Evolutionary conservation across 2,888 invertebrate species (phyloP).

Genomic region (Caenorhabditis uteleia): DNA sequence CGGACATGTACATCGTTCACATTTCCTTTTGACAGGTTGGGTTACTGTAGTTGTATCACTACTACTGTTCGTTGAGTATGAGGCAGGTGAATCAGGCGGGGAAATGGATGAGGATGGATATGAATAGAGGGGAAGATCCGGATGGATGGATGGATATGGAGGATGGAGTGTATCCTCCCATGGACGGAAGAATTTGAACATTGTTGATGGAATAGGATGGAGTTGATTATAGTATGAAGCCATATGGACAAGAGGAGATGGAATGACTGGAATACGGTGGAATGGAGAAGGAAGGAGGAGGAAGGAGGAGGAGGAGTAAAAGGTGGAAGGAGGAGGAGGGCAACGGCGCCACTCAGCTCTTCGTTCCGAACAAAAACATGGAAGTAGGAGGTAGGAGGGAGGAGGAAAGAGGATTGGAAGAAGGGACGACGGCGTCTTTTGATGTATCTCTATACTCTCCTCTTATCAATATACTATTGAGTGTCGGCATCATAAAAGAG

Average conservation of each 20-base stretch:
- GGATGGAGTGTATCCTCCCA: conserved; percentile 15
- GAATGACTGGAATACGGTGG: background rate
- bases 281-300: background rate
- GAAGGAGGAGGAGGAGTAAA: background rate
- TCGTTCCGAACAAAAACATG: background rate
- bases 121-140: too few species aligned
- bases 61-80: conserved; percentile 6
- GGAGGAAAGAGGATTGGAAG: conserved; percentile 13
- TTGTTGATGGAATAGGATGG: too few species aligned
- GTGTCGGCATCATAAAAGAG: conserved; percentile 35
- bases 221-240: background rate
- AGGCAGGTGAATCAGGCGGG: conserved; percentile 13
- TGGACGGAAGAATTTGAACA: conserved; percentile 24
- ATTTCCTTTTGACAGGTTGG: conserved; percentile 15
- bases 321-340: conserved; percentile 18
- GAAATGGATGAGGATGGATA: conserved; percentile 1
- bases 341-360: conserved; percentile 14
- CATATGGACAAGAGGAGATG: background rate
- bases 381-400: conserved; percentile 5
- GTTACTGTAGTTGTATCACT: background rate
- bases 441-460: conserved; percentile 13
- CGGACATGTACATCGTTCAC: conserved; percentile 43
- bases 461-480: conserved; percentile 3
- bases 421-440: conserved; percentile 24
- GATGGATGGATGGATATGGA: background rate